Conservation (phyloP, 2,113 vertebrate species). For the Platichthys stellatus region DNA sequence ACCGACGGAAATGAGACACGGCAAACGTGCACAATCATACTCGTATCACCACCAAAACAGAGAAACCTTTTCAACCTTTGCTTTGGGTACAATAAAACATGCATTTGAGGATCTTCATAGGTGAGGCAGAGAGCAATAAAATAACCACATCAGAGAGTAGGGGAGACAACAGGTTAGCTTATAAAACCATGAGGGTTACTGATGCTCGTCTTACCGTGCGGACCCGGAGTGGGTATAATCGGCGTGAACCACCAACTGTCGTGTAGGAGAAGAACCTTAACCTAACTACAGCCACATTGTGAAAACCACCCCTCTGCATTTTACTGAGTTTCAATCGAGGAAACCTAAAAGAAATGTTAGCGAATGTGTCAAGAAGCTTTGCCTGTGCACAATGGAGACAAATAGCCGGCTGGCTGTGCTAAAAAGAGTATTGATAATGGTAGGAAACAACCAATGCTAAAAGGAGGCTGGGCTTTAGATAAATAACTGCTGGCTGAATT, state of each 20-base stretch:
- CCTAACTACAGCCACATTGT: conserved; percentile 64
- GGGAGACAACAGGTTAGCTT: conserved; percentile 7
- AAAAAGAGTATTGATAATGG: conserved; percentile 46
- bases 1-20: conserved; percentile 39
- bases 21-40: conserved; percentile 9
- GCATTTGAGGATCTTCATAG: conserved; percentile 18
- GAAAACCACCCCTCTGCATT: conserved; percentile 59
- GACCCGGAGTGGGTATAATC: conserved; percentile 68
- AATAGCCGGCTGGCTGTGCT: conserved; percentile 13
- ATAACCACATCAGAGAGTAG: conserved; percentile 11
- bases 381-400: conserved; percentile 3
- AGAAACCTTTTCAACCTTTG: conserved; percentile 27
- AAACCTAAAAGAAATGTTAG: conserved; percentile 2
- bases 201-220: conserved; percentile 69
- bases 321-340: conserved; percentile 4
- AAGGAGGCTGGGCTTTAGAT: conserved; percentile 35
- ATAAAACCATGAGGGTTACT: conserved; percentile 30
- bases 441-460: conserved; percentile 40
- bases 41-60: conserved; percentile 3
- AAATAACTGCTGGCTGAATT: conserved; percentile 10
- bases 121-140: conserved; percentile 28
- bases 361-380: conserved; percentile 14
- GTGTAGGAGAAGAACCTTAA: conserved; percentile 76
- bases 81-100: conserved; percentile 45
- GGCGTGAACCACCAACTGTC: conserved; percentile 38